Base-by-base conservation (phyloP, 2,888 invertebrate species). In the Muschampia plurimacula region DNA sequence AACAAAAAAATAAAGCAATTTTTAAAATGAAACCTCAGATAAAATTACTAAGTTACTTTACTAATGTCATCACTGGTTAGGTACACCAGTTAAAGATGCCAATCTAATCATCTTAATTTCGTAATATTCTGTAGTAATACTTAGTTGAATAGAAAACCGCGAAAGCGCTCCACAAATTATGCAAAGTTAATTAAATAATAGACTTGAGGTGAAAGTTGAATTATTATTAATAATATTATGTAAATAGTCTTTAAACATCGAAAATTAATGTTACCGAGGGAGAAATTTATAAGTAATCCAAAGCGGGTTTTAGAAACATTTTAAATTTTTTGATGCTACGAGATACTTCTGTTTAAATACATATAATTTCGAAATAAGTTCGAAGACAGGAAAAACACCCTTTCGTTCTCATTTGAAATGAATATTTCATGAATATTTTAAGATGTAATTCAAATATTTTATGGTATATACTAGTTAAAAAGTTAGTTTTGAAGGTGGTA, bases 171-270 rank as follows among this genome's bases (percentile, higher is more conserved):
- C 32, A 52, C 36, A 66, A 66, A 66, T 66, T 66, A 66, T 66
- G 52, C 65, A 49, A 12, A 65, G 22, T 36, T 49, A 66, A 66
- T 66, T 49, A 66, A 66, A 66, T 66, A 66, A 66, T 66, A 66
- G 65, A 52, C 52, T 10, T 8, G 32, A 66, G 62, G 32, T 13
- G 65, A 66, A 66, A 66, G 65, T 66, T 49, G 65, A 52, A 36
- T 66, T 52, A 32, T 15, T 66, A 66, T 52, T 66, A 66, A 66
- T 52, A 52, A 15, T 52, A 13, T 36, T 52, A 52, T 66, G 65
- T 52, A 52, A 66, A 66, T 52, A 15, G 36, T 8, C 36, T n/a
- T 36, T 32, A 32, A 9, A 52, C 13, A 65, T 65, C 32, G 32
- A 36, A 52, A 65, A 52, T 65, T 15, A 64, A 57, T 57, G 12